Conservation (phyloP, 1,140 invertebrate species). For the Zophobas morio region DNA sequence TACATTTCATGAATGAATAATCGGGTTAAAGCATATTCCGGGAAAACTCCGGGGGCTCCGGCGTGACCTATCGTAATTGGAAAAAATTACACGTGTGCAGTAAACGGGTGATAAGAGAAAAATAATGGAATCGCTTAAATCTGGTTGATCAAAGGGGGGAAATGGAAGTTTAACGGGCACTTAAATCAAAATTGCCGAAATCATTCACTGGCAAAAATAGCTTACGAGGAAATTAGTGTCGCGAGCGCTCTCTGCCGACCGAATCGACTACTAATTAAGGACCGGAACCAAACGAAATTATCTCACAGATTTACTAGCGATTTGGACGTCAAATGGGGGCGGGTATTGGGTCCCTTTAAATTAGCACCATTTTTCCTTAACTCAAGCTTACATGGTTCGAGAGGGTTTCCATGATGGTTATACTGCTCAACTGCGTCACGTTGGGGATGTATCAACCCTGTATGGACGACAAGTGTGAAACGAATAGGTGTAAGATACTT, state of each 20-base stretch:
- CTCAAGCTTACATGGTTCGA: conserved; percentile 94
- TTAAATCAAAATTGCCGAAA: conserved; percentile 32
- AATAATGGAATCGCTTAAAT: background rate
- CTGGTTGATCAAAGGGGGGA: conserved; percentile 10
- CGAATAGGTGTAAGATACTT: conserved; percentile 93
- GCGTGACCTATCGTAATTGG: conserved; percentile 13
- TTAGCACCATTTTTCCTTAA: conserved; percentile 76
- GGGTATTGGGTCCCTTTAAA: background rate
- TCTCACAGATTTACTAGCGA: background rate
- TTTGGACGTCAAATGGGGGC: background rate
- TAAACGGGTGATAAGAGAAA: background rate
- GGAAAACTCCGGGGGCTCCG: background rate
- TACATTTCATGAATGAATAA: conserved; percentile 10
- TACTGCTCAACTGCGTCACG: conserved; percentile 98
- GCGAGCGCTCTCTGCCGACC: conserved; percentile 12
- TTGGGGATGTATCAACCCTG: conserved; percentile 99
- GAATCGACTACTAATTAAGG: conserved; percentile 30
- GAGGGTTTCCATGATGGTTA: conserved; percentile 97
- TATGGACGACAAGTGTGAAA: conserved; percentile 92
- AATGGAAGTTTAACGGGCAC: conserved; percentile 28
- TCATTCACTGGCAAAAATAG: conserved; percentile 20
- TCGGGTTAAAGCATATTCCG: background rate
- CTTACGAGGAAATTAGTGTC: conserved; percentile 30
- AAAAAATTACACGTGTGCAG: conserved; percentile 9
- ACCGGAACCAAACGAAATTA: conserved; percentile 16